A percentile compares a stretch with the other conserved stretches of the same genome.
These are phyloP conservation scores for Prietella phreatophila DNA, from an alignment of 2,113 vertebrate species.

Conservation along the genomic window DNA sequence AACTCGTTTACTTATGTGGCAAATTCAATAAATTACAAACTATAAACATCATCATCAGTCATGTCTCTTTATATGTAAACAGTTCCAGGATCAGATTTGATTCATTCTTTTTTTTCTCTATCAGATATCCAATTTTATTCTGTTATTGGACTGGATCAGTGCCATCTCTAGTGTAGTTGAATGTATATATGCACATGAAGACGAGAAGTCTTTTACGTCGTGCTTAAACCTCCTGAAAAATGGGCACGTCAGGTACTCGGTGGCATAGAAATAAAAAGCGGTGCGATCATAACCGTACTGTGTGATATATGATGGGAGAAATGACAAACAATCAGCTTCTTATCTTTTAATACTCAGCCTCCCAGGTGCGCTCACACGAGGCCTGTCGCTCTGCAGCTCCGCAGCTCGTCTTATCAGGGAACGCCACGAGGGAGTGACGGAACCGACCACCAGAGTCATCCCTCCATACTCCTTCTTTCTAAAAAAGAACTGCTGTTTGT, in stretches of 20 bases:
- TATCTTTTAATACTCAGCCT: constrained; percentile 30
- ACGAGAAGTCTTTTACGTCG: not conserved
- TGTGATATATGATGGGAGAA: not conserved
- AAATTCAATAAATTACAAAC: not conserved
- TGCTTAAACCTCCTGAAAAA: not conserved
- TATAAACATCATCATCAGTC: not conserved
- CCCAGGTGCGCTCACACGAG: not conserved
- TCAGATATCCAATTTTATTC: not conserved
- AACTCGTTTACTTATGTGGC: not conserved
- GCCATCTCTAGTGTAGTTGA: too few species aligned
- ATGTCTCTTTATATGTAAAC: not conserved
- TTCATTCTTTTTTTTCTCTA: not conserved
- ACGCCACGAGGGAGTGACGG: not conserved
- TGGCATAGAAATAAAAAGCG: not conserved
- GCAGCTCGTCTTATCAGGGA: not conserved
- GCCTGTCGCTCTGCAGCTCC: not conserved
- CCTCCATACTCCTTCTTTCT: not conserved
- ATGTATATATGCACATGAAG: not conserved
- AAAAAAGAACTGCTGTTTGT: not conserved
- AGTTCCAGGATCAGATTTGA: not conserved
- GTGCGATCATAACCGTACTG: not conserved
- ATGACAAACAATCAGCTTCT: constrained; percentile 21
- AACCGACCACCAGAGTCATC: not conserved
- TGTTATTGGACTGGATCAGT: not conserved
- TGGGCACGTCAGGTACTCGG: not conserved